Evolutionary conservation across 1,140 invertebrate genomes (phyloP), one percentile per base, ranked within the genome.

Genomic region (Hypothenemus hampei): DNA sequence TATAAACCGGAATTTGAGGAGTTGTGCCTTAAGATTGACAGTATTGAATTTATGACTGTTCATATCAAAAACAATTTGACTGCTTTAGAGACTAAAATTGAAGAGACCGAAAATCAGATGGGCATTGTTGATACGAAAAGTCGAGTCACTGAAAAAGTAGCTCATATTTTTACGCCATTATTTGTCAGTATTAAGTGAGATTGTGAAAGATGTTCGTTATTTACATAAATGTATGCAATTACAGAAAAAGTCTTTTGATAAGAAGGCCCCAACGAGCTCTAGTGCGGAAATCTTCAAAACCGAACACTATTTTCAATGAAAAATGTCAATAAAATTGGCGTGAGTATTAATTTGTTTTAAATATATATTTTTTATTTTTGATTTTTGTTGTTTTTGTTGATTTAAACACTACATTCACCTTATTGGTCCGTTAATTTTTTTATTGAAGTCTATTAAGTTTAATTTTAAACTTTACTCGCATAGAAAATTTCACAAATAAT

Each of bases 11-110:
- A 71, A 40, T 48, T 72, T 13, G 53, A 66, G 18, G 40, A 55
- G 15, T 36, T 72, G 21, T 69, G 63, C 48, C 36, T 58, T 1
- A 63, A 63, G 64, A 68, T 73, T 18, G 69, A 73, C 57, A 58
- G 62, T 6, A 40, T 70, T 33, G 68, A 71, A 44, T 59, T 58
- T 11, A 44, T 73, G 15, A 53, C 67, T n/a, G 61, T 56, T 29
- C 59, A 69, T 46, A 61, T 70, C 4, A 69, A 65, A 47, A 53
- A 24, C 15, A 68, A 68, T 58, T 41, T 72, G 11, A 61, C 66
- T 58, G 40, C 39, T 10, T 52, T 72, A 3, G 71, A 73, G 56
- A 48, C 24, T 18, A 64, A 67, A 44, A 61, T 73, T 43, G 63
- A 68, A 40, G 59, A 59, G 39, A 64, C 63, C 18, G 71, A 72